phyloP scores from a whole-genome alignment of 2,113 vertebrate species.

The Cervus canadensis region DNA sequence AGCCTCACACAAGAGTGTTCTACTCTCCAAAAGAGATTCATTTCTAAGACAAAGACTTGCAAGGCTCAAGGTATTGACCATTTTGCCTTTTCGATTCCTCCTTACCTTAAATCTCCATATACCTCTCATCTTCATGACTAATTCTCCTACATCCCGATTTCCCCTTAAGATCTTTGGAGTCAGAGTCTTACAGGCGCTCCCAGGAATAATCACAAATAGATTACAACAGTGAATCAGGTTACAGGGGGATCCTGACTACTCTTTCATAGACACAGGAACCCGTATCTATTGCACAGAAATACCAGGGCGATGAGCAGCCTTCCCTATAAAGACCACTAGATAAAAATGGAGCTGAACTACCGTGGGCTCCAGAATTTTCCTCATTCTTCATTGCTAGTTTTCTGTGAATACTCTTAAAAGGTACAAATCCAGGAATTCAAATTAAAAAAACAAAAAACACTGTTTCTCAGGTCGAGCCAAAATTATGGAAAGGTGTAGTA shows the following conservation, averaged over 20 bases:
- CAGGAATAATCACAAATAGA: background rate
- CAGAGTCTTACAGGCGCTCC: background rate
- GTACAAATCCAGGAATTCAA: background rate
- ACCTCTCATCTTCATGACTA: background rate
- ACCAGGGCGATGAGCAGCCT: background rate
- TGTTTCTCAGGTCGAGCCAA: background rate
- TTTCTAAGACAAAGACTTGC: background rate
- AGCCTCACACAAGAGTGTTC: background rate
- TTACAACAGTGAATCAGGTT: background rate
- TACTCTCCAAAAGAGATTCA: background rate
- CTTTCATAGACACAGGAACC: background rate
- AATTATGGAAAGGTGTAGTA: background rate
- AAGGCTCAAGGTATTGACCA: background rate
- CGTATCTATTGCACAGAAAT: background rate
- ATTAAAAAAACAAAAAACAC: background rate
- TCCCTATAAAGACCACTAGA: background rate
- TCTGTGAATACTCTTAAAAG: background rate
- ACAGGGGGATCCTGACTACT: background rate
- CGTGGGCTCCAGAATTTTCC: background rate
- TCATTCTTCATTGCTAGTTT: background rate
- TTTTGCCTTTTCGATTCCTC: background rate
- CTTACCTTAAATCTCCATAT: background rate
- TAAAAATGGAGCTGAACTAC: background rate
- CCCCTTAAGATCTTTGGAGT: background rate
- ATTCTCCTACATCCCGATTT: background rate